phyloP scores from a whole-genome alignment of 2,888 invertebrate species.

The Operophtera brumata region DNA sequence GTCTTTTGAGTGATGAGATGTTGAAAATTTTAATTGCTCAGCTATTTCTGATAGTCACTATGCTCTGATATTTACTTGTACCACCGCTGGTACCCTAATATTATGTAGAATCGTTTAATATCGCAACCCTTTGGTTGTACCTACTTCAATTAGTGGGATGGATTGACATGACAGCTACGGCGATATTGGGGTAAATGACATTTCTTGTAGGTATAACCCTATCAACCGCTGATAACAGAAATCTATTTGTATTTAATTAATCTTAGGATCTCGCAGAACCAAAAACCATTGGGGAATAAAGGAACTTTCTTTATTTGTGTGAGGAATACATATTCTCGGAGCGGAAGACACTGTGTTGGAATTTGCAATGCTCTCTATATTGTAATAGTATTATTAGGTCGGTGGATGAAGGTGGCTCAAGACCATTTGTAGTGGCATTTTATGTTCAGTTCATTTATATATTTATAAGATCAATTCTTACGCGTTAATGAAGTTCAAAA shows the following conservation, averaged over 20 bases:
- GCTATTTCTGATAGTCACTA: neutral
- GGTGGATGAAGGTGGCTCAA: too few relatives aligned
- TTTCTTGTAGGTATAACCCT: slow-evolving; percentile 6
- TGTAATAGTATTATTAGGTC: too few relatives aligned
- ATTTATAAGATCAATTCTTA: too few relatives aligned
- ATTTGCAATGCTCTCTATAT: too few relatives aligned
- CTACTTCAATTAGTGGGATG: slow-evolving; percentile 17
- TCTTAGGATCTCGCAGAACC: too few relatives aligned
- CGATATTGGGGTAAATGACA: slow-evolving; percentile 8
- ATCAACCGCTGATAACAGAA: neutral
- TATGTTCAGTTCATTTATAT: too few relatives aligned
- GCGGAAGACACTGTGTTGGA: too few relatives aligned
- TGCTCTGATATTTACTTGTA: slow-evolving; percentile 1
- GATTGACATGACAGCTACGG: slow-evolving; percentile 14
- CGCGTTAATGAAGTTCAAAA: too few relatives aligned
- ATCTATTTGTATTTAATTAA: neutral
- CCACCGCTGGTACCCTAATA: slow-evolving; percentile 22
- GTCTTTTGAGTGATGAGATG: neutral
- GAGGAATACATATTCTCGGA: too few relatives aligned
- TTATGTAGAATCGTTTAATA: slow-evolving; percentile 31
- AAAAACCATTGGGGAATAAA: too few relatives aligned
- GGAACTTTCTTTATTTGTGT: too few relatives aligned
- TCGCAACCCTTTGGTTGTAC: slow-evolving; percentile 12
- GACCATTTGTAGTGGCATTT: too few relatives aligned
- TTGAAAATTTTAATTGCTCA: neutral